Evolutionary conservation across 2,113 vertebrate genomes (phyloP).

Genomic region (Machaerirhynchus nigripectus): DNA sequence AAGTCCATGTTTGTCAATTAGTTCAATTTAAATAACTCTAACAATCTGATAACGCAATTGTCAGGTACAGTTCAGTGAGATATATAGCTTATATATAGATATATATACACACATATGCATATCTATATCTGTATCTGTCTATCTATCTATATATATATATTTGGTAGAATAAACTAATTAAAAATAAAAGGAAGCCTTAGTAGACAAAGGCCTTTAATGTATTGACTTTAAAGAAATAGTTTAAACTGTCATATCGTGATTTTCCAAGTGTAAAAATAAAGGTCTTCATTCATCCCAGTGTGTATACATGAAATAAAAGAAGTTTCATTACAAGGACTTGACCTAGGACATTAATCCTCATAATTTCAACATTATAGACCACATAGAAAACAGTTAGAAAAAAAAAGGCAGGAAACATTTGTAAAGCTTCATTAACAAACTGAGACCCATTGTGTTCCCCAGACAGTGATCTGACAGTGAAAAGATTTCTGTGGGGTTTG

Average conservation of each 20-base stretch:
- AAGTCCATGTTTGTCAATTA: background rate
- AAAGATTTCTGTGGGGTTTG: background rate
- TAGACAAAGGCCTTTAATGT: background rate
- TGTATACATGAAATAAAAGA: background rate
- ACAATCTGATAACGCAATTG: background rate
- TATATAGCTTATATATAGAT: background rate
- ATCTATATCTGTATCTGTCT: too few relatives aligned
- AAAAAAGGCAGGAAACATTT: slow-evolving; percentile 8
- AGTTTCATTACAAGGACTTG: background rate
- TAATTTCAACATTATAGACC: background rate
- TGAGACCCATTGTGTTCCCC: background rate
- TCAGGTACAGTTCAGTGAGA: background rate
- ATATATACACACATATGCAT: too few relatives aligned
- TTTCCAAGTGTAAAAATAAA: background rate
- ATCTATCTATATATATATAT: background rate
- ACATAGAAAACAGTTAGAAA: background rate
- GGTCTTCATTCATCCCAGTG: background rate
- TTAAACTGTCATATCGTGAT: background rate
- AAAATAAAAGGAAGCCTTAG: background rate
- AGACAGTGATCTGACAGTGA: background rate
- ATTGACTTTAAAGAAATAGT: background rate
- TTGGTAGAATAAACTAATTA: background rate
- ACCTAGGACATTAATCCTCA: background rate
- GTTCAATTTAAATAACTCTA: background rate
- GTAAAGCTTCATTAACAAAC: background rate